Conservation (phyloP, 23 tunicate species). For the Aplidium turbinatum region DNA sequence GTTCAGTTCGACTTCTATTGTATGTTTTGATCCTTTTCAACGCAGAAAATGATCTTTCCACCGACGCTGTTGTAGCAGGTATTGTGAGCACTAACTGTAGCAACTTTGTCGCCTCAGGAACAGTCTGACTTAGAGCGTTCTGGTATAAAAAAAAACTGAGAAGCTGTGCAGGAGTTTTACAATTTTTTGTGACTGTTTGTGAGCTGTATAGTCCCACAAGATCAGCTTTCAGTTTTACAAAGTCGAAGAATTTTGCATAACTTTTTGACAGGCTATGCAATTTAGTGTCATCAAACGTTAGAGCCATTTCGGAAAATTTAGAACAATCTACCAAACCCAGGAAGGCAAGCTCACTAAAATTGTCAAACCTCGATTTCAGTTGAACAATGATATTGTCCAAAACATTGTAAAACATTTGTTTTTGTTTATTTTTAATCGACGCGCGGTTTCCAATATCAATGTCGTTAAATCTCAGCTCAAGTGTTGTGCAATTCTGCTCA, state of each 20-base stretch:
- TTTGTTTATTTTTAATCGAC: neutral
- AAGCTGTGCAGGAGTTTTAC: neutral
- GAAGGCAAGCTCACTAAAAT: constrained; percentile 1
- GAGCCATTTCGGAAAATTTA: neutral
- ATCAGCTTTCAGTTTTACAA: constrained; percentile 13
- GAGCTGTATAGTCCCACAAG: neutral
- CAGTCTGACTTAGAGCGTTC: no score
- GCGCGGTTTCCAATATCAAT: neutral
- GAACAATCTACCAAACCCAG: constrained; percentile 13
- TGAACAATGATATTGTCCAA: neutral
- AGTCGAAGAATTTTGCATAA: constrained; percentile 9
- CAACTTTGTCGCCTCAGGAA: no score
- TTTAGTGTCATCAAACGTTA: no score
- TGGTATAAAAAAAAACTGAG: no score
- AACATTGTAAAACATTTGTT: neutral
- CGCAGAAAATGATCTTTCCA: no score
- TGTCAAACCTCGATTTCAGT: constrained; percentile 7
- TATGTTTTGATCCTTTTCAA: no score
- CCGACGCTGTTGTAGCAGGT: no score
- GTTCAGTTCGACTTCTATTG: no score
- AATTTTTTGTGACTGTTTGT: neutral
- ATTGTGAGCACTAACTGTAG: no score
- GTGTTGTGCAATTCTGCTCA: neutral
- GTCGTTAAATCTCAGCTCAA: no score
- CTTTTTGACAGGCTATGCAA: constrained; percentile 16